Evolutionary conservation across 2,888 invertebrate species (phyloP).

Genomic region (Drosophila pseudotalamancana): DNA sequence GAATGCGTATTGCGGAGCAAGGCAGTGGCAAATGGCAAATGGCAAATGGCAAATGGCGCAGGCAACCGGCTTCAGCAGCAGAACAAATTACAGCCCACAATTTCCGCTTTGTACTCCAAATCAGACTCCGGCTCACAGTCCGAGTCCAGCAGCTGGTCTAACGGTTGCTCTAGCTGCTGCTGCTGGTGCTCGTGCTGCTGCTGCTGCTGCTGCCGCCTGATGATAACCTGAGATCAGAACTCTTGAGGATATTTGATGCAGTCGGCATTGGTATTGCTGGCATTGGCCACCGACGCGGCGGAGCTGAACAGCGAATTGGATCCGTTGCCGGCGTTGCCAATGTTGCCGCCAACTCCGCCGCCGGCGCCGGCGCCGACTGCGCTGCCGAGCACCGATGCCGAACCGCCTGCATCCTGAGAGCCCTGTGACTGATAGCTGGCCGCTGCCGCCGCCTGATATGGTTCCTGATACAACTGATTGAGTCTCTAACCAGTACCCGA

Average conservation of each 20-base stretch:
- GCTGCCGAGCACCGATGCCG: conserved; percentile 77
- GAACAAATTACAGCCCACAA: conserved; percentile 76
- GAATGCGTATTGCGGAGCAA: conserved; percentile 29
- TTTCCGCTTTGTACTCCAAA: conserved; percentile 69
- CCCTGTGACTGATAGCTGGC: conserved; percentile 86
- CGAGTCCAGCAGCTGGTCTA: conserved; percentile 26
- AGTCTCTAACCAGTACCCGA: conserved; percentile 85
- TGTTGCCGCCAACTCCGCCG: conserved; percentile 70
- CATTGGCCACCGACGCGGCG: conserved; percentile 76
- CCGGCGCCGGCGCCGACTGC: conserved; percentile 27
- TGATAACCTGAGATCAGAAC: conserved; percentile 85
- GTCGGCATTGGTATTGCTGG: conserved; percentile 84
- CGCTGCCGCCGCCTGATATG: conserved; percentile 86
- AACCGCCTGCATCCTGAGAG: conserved; percentile 85
- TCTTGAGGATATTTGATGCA: conserved; percentile 85
- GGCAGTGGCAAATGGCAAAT: conserved; percentile 35
- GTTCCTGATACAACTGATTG: conserved; percentile 85
- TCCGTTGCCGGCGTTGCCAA: conserved; percentile 71
- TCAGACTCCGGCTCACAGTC: conserved; percentile 49
- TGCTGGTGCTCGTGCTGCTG: conserved; percentile 57
- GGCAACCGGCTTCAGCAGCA: conserved; percentile 73
- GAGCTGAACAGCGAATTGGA: conserved; percentile 83
- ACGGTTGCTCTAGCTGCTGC: conserved; percentile 18
- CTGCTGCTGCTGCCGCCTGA: conserved; percentile 71
- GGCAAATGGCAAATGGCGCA: conserved; percentile 32